Conservation (phyloP, 2,797 vertebrate species). For the Sebastes jordani region DNA sequence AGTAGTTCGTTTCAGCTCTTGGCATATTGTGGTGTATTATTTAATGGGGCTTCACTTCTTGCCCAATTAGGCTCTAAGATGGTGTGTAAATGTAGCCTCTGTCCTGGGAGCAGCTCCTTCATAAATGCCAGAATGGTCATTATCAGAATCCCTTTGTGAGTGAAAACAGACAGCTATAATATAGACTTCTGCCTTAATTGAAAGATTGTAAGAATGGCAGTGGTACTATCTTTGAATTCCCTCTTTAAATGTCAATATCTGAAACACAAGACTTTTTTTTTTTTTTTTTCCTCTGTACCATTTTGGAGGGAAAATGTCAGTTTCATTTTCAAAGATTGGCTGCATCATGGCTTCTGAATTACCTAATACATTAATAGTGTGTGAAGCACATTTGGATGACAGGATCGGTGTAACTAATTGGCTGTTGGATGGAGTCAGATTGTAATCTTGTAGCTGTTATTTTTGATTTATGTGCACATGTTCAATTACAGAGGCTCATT, state of each 20-base stretch:
- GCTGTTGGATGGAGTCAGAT: slow-evolving; percentile 26
- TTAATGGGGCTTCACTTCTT: slow-evolving; percentile 72
- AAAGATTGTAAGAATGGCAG: slow-evolving; percentile 72
- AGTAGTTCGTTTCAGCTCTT: slow-evolving; percentile 48
- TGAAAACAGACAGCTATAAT: slow-evolving; percentile 73
- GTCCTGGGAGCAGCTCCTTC: slow-evolving; percentile 61
- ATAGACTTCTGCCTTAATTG: slow-evolving; percentile 72
- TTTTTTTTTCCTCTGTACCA: slow-evolving; percentile 17
- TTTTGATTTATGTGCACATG: slow-evolving; percentile 44
- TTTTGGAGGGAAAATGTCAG: slow-evolving; percentile 58
- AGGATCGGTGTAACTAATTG: slow-evolving; percentile 47
- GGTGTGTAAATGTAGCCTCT: slow-evolving; percentile 73
- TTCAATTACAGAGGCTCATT: slow-evolving; percentile 56
- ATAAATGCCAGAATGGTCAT: slow-evolving; percentile 84
- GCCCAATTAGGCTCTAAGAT: slow-evolving; percentile 81
- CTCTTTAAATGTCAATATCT: slow-evolving; percentile 76
- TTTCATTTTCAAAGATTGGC: slow-evolving; percentile 48
- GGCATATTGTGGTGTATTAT: slow-evolving; percentile 62
- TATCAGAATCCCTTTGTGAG: slow-evolving; percentile 71
- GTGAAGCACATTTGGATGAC: slow-evolving; percentile 30
- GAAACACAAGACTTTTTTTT: slow-evolving; percentile 34
- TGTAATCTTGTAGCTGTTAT: slow-evolving; percentile 45
- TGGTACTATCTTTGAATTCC: slow-evolving; percentile 39
- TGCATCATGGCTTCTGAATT: slow-evolving; percentile 25
- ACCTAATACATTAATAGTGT: slow-evolving; percentile 26